Conservation (phyloP, 2,888 invertebrate genomes). For the Tachina grossa region DNA sequence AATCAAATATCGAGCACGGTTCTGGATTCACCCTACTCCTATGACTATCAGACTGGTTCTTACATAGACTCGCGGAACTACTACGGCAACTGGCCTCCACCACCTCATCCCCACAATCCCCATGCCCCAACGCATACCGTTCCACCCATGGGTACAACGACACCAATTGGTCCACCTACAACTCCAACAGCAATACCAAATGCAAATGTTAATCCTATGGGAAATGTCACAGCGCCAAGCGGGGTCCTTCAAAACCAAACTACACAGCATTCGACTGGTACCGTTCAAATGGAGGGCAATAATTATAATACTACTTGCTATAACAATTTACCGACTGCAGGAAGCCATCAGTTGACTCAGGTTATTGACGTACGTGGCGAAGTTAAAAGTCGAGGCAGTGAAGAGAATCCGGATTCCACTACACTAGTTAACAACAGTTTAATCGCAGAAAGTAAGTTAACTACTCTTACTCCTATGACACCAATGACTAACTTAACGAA, state of each 20-base stretch:
- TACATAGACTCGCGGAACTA: constrained; percentile 87
- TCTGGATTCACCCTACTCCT: constrained; percentile 87
- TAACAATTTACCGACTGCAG: constrained; percentile 77
- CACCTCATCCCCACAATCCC: constrained; percentile 84
- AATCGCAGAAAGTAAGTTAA: constrained; percentile 83
- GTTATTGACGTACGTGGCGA: constrained; percentile 79
- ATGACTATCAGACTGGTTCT: constrained; percentile 85
- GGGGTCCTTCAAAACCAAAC: constrained; percentile 61
- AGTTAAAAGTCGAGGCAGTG: constrained; percentile 82
- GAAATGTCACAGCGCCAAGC: constrained; percentile 72
- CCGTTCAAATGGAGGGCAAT: constrained; percentile 71
- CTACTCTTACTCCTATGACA: constrained; percentile 83
- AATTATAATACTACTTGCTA: constrained; percentile 76
- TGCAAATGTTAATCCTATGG: constrained; percentile 43
- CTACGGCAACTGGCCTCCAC: constrained; percentile 85
- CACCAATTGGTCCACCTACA: constrained; percentile 43
- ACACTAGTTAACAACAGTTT: constrained; percentile 84
- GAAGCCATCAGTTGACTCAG: constrained; percentile 75
- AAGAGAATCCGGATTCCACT: constrained; percentile 90
- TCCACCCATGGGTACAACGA: constrained; percentile 61
- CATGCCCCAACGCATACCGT: constrained; percentile 70
- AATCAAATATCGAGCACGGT: constrained; percentile 94
- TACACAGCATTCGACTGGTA: constrained; percentile 61
- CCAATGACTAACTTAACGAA: constrained; percentile 82
- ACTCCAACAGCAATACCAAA: constrained; percentile 61